Base-by-base conservation (phyloP, 1,140 invertebrate species). In the Drosophila suzukii region DNA sequence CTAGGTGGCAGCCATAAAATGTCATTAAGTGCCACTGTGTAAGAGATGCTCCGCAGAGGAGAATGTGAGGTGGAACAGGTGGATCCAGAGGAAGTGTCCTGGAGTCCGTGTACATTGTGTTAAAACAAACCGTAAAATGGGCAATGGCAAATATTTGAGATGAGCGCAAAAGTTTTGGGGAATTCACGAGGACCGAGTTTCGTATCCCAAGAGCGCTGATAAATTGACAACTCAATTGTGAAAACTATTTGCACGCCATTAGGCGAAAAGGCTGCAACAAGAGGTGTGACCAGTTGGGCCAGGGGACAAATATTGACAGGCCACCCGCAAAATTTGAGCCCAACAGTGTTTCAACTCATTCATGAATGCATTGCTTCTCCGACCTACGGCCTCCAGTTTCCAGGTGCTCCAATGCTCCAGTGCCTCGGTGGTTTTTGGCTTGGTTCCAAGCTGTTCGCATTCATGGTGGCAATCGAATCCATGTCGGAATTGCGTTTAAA, bases 151-250 rank as follows among this genome's bases (percentile, higher is more conserved):
- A 78, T 78, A 78, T 78, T 78, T 78, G 75, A 77, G 63, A 62
- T 55, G 75, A 71, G 74, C 57, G 67, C 65, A 70, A 70, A 75
- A 75, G 72, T 54, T 54, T 54, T 53, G 32, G 34, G 51, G 27
- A 75, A 75, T 75, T 67, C 55, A 67, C 72, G 70, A 75, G 70
- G 68, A 44, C 34, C 20, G 41, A 41, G 55, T 41, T 36, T 15
- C 55, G 38, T 12, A 8, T 15, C 15, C 32, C 20, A 5, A 24
- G 38, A 54, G 50, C 39, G 27, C 51, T n/a, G 49, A 53, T 44
- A 78, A 78, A 72, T 78, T 78, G 75, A 78, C 75, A 78, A 78
- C 75, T 78, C 75, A 78, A 78, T 78, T 78, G 66, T 63, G 75
- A 78, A 78, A 78, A 78, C 75, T 78, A 78, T 78, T 78, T 78